Conservation (phyloP, 2,888 invertebrate genomes). For the Allophyes oxyacanthae region DNA sequence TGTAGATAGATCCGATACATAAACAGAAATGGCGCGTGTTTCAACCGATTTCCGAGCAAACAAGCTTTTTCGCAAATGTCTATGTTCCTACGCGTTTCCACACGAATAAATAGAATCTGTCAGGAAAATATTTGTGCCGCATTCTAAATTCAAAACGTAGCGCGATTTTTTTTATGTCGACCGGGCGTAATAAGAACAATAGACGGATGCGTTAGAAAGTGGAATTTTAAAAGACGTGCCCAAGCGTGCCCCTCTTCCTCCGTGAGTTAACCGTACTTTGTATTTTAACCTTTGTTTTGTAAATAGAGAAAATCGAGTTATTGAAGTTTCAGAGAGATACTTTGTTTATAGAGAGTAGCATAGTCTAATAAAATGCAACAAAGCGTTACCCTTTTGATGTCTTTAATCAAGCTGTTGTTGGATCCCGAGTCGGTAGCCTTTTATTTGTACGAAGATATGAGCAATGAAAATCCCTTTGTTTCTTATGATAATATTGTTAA, state of each 20-base stretch:
- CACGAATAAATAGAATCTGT: conserved; percentile 36
- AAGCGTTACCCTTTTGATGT: conserved; percentile 53
- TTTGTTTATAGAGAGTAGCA: conserved; percentile 43
- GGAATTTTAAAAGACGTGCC: conserved; percentile 3
- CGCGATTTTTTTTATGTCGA: conserved; percentile 11
- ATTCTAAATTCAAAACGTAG: conserved; percentile 38
- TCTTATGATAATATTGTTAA: conserved; percentile 17
- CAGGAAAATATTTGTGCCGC: conserved; percentile 33
- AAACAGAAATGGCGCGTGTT: conserved; percentile 20
- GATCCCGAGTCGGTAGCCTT: conserved; percentile 39
- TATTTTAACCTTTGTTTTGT: conserved; percentile 38
- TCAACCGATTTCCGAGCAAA: conserved; percentile 30
- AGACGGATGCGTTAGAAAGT: conserved; percentile 10
- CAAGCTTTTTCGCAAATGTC: conserved; percentile 33
- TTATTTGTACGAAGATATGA: conserved; percentile 45
- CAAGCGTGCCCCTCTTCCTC: conserved; percentile 12
- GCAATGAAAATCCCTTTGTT: conserved; percentile 34
- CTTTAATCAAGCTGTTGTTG: conserved; percentile 58
- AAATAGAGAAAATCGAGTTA: conserved; percentile 39
- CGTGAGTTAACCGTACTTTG: conserved; percentile 15
- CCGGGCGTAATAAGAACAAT: conserved; percentile 20
- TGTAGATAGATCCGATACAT: conserved; percentile 2
- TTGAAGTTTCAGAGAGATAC: conserved; percentile 39
- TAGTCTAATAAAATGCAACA: conserved; percentile 55
- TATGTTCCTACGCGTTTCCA: conserved; percentile 31